Evolutionary conservation across 2,888 invertebrate species (phyloP), one percentile per base, ranked within the genome.

Genomic region (Stegana nigrithorax): DNA sequence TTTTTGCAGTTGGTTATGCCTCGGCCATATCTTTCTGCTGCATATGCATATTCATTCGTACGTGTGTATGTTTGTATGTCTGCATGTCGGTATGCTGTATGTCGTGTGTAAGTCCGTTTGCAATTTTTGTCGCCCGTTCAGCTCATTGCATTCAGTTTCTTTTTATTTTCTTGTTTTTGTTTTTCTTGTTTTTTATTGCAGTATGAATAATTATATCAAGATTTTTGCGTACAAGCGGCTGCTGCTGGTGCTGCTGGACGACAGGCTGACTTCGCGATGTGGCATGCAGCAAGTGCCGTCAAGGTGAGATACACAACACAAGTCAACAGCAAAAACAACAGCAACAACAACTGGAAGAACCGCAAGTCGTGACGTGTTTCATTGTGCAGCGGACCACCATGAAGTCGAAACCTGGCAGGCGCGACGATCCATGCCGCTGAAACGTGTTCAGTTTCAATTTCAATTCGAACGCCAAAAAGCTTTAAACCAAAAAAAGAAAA

Each of bases 131-230:
- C n/a, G n/a, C n/a, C n/a, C n/a, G n/a, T n/a, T n/a, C n/a, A n/a
- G n/a, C n/a, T n/a, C n/a, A n/a, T n/a, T n/a, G n/a, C n/a, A n/a
- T n/a, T n/a, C n/a, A n/a, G 57, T 39, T 42, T 21, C 23, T 25
- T 32, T 58, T 39, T 39, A n/a, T 21, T 27, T 59, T 63, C 47
- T 57, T 55, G 45, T 39, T 32, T 32, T 32, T 51, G 36, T 59
- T 44, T 32, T 32, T 1, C n/a, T 32, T 32, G 8, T 32, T 32
- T 32, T 32, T 32, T 21, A 47, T 68, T 36, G 36, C 29, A 21
- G 64, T 79, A 74, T 76, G 78, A 73, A 79, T 76, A 81, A 80
- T 80, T 81, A 78, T 80, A 76, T 66, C 78, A 79, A 77, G 77
- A 75, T 76, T 69, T 53, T 47, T 51, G 32, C 29, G 45, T 47